Conservation (phyloP, 2,888 invertebrate genomes). For the Amblyjoppa fuscipennis region DNA sequence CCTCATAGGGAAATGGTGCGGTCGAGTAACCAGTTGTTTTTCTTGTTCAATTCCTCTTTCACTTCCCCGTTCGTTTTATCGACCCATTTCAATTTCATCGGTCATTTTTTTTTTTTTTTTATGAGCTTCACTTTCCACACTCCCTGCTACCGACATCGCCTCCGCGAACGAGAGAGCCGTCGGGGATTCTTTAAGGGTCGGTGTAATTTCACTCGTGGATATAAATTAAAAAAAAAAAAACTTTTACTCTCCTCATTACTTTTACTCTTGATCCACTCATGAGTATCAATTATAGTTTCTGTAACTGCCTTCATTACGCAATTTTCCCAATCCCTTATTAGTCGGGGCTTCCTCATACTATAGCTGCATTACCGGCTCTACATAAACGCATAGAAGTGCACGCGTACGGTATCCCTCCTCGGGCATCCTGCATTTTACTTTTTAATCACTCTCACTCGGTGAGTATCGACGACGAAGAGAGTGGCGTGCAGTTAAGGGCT, state of each 20-base stretch:
- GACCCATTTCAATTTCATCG: slow-evolving; percentile 50
- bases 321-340: slow-evolving; percentile 21
- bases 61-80: slow-evolving; percentile 12
- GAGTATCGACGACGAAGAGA: slow-evolving; percentile 25
- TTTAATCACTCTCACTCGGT: slow-evolving; percentile 22
- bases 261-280: slow-evolving; percentile 39
- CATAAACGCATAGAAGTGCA: neutral
- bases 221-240: slow-evolving; percentile 6
- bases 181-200: neutral
- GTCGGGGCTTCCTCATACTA: neutral
- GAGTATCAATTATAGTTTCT: slow-evolving; percentile 18
- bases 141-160: neutral
- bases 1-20: neutral
- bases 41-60: neutral
- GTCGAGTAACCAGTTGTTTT: neutral
- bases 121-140: slow-evolving; percentile 25
- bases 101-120: neutral
- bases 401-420: neutral
- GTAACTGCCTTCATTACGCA: slow-evolving; percentile 30
- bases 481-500: slow-evolving; percentile 14
- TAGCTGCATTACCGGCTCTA: neutral
- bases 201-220: neutral
- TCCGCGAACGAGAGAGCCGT: neutral
- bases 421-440: slow-evolving; percentile 18
- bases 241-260: slow-evolving; percentile 54